Evolutionary conservation across 1,140 invertebrate species (phyloP).

Genomic region (Acyrthosiphon pisum): DNA sequence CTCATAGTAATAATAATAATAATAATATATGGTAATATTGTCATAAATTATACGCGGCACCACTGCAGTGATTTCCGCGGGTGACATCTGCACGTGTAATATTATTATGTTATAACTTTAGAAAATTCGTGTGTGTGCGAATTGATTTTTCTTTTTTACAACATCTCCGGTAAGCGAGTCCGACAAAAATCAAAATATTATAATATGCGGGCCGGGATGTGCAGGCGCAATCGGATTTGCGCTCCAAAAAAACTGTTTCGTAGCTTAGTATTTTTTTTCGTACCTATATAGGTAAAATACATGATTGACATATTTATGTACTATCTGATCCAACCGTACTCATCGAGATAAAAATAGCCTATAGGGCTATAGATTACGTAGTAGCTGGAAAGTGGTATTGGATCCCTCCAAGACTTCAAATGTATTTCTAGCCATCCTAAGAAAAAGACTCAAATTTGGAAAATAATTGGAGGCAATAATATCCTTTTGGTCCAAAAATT

Average conservation of each 20-base stretch:
- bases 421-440: background rate
- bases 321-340: background rate
- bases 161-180: no score
- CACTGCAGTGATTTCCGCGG: background rate
- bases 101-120: background rate
- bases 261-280: background rate
- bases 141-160: no score
- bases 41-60: background rate
- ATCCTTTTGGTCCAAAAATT: no score
- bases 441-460: background rate
- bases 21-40: background rate
- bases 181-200: no score
- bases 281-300: background rate
- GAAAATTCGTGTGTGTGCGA: background rate
- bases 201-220: no score
- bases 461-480: background rate
- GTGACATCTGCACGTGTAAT: background rate
- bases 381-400: no score
- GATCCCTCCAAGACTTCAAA: background rate
- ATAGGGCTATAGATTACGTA: background rate
- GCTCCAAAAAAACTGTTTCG: background rate
- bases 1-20: background rate
- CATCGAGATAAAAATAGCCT: no score
- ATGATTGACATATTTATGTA: background rate
- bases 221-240: no score